These are phyloP conservation scores for Syngnathus rostellatus DNA, from an alignment of 2,797 vertebrate species.

Conservation along the genomic window DNA sequence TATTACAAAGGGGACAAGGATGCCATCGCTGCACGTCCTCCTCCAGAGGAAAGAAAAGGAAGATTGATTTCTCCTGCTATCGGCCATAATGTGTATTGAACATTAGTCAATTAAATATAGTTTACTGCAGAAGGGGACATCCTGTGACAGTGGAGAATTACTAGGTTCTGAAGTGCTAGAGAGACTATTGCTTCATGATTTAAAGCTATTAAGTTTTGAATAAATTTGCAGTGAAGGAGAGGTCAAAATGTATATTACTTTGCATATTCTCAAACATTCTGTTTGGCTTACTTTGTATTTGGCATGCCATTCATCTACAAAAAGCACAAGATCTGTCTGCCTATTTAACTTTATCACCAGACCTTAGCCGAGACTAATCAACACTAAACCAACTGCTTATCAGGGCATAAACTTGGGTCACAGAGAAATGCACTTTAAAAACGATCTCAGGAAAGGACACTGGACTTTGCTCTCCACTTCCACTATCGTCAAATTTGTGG, in stretches of 20 bases:
- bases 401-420: no score
- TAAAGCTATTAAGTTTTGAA: slow-evolving; percentile 19
- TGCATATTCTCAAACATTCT: background rate
- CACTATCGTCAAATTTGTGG: no score
- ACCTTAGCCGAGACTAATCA: background rate
- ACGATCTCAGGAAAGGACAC: no score
- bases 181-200: slow-evolving; percentile 25
- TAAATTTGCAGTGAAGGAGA: background rate
- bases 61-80: slow-evolving; percentile 54
- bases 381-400: background rate
- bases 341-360: background rate
- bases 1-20: slow-evolving; percentile 50
- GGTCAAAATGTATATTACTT: background rate
- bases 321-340: background rate
- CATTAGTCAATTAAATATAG: slow-evolving; percentile 59
- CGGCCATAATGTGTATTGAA: slow-evolving; percentile 40
- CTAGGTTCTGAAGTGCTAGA: slow-evolving; percentile 15
- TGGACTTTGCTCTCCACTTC: no score
- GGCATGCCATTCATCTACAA: background rate
- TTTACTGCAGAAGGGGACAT: slow-evolving; percentile 35
- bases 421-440: no score
- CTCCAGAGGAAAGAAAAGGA: slow-evolving; percentile 30
- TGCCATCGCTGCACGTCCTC: slow-evolving; percentile 43
- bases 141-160: slow-evolving; percentile 12
- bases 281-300: background rate